These are phyloP conservation scores for Camptogramma bilineatum DNA, from an alignment of 2,888 invertebrate species.

Conservation along the genomic window DNA sequence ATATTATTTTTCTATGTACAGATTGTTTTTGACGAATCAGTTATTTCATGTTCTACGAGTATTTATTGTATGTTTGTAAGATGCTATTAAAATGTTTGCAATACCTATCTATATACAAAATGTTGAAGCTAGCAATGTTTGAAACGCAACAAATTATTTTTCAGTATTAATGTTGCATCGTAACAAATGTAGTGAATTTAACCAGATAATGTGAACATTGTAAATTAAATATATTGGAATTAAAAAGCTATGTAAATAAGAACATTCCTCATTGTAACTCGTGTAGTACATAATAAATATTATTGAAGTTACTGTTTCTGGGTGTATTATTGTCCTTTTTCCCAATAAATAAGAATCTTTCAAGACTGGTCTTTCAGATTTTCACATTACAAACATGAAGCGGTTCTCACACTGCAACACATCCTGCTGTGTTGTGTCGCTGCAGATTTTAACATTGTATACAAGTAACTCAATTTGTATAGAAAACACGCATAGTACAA, in stretches of 20 bases:
- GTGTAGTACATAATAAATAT: slow-evolving; percentile 86
- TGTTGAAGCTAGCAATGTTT: slow-evolving; percentile 40
- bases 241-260: slow-evolving; percentile 83
- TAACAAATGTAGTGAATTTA: slow-evolving; percentile 48
- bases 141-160: slow-evolving; percentile 57
- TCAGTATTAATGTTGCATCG: slow-evolving; percentile 73
- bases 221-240: slow-evolving; percentile 64
- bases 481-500: no score
- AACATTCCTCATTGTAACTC: slow-evolving; percentile 85
- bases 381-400: no score
- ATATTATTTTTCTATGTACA: slow-evolving; percentile 60
- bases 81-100: slow-evolving; percentile 55
- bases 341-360: no score
- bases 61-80: slow-evolving; percentile 53
- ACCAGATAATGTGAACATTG: slow-evolving; percentile 52
- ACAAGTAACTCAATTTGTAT: no score
- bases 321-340: slow-evolving; percentile 44
- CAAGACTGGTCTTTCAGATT: no score
- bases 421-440: no score
- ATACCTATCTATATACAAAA: slow-evolving; percentile 30
- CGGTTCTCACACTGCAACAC: no score
- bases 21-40: slow-evolving; percentile 52
- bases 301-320: slow-evolving; percentile 84
- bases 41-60: slow-evolving; percentile 51
- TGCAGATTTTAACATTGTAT: no score